Conservation (phyloP, 2,113 vertebrate genomes). For the Myotis yumanensis region DNA sequence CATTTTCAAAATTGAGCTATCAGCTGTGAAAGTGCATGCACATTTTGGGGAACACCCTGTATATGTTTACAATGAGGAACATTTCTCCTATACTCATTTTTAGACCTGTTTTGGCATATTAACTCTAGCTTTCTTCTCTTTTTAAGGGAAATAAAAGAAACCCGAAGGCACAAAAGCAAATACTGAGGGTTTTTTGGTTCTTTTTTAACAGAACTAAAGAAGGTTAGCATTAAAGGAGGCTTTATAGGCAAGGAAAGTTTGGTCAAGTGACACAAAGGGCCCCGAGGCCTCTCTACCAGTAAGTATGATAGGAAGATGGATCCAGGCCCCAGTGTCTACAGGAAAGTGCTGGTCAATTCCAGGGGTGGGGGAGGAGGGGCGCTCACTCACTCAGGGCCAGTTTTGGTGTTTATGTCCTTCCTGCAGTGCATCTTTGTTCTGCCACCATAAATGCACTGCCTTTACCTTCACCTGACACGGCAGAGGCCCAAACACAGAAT, state of each 20-base stretch:
- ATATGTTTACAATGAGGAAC: not conserved
- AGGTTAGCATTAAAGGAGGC: not conserved
- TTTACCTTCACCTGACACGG: not conserved
- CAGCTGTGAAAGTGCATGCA: too few species aligned
- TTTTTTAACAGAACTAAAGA: not conserved
- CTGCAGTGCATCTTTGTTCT: not conserved
- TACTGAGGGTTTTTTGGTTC: not conserved
- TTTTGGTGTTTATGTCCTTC: not conserved
- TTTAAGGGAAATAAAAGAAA: constrained; percentile 29
- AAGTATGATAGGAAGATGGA: not conserved
- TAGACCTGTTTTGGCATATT: not conserved
- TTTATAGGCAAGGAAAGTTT: not conserved
- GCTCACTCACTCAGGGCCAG: too few species aligned
- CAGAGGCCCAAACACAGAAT: not conserved
- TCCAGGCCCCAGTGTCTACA: not conserved
- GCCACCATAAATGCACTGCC: too few species aligned
- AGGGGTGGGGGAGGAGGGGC: too few species aligned
- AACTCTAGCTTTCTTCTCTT: not conserved
- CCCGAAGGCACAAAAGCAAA: not conserved
- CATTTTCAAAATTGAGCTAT: too few species aligned
- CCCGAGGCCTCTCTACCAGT: not conserved
- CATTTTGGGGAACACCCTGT: too few species aligned
- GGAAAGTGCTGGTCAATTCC: not conserved
- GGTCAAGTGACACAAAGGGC: not conserved
- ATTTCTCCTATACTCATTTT: not conserved